phyloP scores from a whole-genome alignment of 2,797 vertebrate genomes.

The Peromyscus aztecus region DNA sequence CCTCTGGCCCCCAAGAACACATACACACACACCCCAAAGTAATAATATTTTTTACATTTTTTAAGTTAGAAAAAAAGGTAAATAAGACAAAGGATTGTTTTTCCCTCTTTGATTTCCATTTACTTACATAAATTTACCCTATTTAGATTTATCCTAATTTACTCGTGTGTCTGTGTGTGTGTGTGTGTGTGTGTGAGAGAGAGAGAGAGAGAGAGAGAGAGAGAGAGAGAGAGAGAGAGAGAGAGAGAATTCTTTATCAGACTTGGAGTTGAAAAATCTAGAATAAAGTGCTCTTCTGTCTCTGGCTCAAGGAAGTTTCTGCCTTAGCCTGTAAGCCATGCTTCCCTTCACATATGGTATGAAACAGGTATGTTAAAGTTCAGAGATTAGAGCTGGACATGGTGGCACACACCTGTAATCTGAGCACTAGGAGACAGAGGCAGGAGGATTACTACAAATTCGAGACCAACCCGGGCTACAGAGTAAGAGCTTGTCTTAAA shows the following conservation, averaged over 20 bases:
- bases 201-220: too few relatives aligned
- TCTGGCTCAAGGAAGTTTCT: slow-evolving; percentile 9
- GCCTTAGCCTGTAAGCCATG: not conserved
- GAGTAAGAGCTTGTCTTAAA: not conserved
- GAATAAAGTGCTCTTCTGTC: not conserved
- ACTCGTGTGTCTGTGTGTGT: not conserved
- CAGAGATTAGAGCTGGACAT: not conserved
- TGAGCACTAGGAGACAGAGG: not conserved
- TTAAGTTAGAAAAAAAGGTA: slow-evolving; percentile 15
- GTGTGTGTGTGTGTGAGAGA: not conserved
- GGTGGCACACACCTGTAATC: not conserved
- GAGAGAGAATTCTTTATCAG: not conserved
- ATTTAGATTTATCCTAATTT: not conserved
- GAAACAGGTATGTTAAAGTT: not conserved
- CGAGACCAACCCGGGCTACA: not conserved
- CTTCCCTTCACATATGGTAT: not conserved
- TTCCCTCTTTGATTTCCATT: slow-evolving; percentile 25
- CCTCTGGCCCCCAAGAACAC: not conserved
- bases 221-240: too few relatives aligned
- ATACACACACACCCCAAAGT: not conserved
- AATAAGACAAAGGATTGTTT: not conserved
- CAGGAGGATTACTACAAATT: not conserved
- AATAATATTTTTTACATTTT: not conserved
- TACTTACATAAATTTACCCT: slow-evolving; percentile 4
- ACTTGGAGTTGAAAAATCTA: not conserved